A percentile compares a stretch with the other conserved stretches of the same genome.
These are phyloP conservation scores for Leucophenga montana DNA, from an alignment of 2,888 invertebrate genomes.

Conservation along the genomic window DNA sequence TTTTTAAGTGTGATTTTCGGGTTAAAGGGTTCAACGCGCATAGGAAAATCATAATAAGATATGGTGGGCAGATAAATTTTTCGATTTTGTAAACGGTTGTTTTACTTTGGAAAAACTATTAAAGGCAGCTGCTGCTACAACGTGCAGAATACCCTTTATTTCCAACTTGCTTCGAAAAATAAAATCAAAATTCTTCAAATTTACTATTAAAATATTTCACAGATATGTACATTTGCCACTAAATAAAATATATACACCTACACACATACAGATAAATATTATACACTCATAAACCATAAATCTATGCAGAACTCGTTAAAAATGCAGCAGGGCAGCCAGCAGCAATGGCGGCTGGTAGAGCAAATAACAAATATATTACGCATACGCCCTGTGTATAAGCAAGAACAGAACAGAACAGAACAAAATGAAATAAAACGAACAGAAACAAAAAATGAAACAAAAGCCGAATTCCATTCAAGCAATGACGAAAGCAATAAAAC, in stretches of 20 bases:
- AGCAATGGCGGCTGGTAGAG: neutral
- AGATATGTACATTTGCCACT: no score
- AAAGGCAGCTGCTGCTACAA: neutral
- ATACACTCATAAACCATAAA: neutral
- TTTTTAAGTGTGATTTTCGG: no score
- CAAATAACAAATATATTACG: slow-evolving; percentile 10
- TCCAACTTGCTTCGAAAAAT: neutral
- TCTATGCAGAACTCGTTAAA: slow-evolving; percentile 22
- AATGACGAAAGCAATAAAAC: slow-evolving; percentile 20
- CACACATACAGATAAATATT: neutral
- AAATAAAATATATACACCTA: no score
- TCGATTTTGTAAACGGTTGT: no score
- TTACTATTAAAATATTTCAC: neutral
- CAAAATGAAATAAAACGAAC: neutral
- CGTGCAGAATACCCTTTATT: no score
- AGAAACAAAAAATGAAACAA: no score
- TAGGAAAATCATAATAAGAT: no score
- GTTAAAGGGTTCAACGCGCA: no score
- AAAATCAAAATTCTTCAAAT: neutral
- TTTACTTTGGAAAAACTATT: neutral
- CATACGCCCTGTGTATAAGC: slow-evolving; percentile 18
- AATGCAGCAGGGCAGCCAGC: slow-evolving; percentile 7
- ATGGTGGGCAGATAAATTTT: no score
- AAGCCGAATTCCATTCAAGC: slow-evolving; percentile 6
- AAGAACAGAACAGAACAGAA: neutral